Evolutionary conservation across 2,888 invertebrate species (phyloP).

Genomic region (Aspidiotus destructor): DNA sequence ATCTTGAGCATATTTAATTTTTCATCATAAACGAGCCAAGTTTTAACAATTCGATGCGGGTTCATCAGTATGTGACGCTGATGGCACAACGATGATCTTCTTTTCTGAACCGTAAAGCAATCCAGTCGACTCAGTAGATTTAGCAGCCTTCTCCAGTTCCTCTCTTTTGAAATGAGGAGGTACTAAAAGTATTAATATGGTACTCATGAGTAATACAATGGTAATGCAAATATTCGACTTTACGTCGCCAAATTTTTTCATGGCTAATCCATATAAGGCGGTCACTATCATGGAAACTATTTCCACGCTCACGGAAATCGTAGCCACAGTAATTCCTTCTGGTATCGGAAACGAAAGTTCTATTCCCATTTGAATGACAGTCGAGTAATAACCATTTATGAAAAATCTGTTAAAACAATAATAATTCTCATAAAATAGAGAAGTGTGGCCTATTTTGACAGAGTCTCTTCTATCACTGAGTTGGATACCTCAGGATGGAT

Average conservation of each 20-base stretch:
- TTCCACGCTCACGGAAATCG: not conserved
- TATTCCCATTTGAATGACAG: slow-evolving; percentile 21
- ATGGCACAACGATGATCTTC: too few relatives aligned
- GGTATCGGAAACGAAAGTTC: slow-evolving; percentile 22
- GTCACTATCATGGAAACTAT: not conserved
- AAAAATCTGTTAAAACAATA: slow-evolving; percentile 17
- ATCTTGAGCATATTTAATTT: too few relatives aligned
- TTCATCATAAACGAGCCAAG: too few relatives aligned
- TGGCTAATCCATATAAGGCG: not conserved
- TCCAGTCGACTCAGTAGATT: too few relatives aligned
- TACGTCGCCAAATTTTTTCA: not conserved
- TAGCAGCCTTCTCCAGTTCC: not conserved
- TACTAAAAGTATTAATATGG: not conserved
- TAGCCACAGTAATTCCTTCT: slow-evolving; percentile 14
- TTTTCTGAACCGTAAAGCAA: too few relatives aligned
- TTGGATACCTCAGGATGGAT: too few relatives aligned
- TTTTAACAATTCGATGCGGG: too few relatives aligned
- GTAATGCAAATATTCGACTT: not conserved
- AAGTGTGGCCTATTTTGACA: too few relatives aligned
- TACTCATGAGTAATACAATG: not conserved
- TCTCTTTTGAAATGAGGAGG: slow-evolving; percentile 15
- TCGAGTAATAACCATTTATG: slow-evolving; percentile 7
- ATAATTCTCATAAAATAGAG: not conserved
- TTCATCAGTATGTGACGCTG: too few relatives aligned
- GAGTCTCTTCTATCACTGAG: too few relatives aligned